Evolutionary conservation across 2,113 vertebrate genomes (phyloP).

Genomic region (Mobula birostris): DNA sequence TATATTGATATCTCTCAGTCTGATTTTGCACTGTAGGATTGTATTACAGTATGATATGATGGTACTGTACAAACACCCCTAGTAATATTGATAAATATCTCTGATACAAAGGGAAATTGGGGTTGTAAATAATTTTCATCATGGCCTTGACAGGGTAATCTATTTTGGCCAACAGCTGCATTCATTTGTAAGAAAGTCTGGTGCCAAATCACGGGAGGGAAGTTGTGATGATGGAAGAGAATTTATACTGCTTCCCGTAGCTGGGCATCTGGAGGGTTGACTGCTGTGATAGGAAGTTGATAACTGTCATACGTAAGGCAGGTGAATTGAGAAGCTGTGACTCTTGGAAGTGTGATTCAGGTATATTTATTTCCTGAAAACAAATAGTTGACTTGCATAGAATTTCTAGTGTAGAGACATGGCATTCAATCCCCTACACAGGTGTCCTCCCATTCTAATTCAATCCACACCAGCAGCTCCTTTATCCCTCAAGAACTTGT

Average conservation of each 20-base stretch:
- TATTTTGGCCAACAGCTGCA: constrained; percentile 2
- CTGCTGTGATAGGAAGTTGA: neutral
- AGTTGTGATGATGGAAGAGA: neutral
- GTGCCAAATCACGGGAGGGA: neutral
- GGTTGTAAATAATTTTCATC: neutral
- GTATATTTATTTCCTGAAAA: neutral
- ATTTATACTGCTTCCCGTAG: neutral
- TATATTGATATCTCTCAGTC: neutral
- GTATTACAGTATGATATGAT: no score
- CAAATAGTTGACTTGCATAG: neutral
- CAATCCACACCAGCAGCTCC: neutral
- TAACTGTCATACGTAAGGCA: neutral
- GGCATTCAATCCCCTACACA: no score
- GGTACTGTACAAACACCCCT: neutral
- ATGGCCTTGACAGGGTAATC: neutral
- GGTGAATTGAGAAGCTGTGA: constrained; percentile 3
- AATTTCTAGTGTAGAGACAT: neutral
- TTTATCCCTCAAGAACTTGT: neutral
- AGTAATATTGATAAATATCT: constrained; percentile 20
- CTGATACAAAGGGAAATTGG: constrained; percentile 7
- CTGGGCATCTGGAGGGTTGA: neutral
- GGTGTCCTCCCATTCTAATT: neutral
- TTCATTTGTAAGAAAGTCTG: neutral
- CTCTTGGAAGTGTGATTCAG: neutral
- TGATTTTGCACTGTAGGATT: neutral